These are phyloP conservation scores for Dermatemys mawii DNA, from an alignment of 2,113 vertebrate genomes.

Conservation along the genomic window DNA sequence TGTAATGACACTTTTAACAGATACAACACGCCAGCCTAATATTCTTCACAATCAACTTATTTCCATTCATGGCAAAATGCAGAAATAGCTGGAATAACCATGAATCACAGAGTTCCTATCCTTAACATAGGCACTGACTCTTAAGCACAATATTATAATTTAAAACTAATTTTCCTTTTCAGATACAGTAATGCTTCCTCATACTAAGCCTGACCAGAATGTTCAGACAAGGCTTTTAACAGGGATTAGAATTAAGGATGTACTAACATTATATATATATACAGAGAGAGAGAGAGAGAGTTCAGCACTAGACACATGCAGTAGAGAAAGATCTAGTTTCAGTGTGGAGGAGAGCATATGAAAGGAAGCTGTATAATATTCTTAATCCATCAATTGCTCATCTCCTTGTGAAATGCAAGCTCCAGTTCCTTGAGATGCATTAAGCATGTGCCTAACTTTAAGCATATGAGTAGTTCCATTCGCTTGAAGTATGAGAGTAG, in stretches of 20 bases:
- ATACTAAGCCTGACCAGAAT: not conserved
- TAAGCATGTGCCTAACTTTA: not conserved
- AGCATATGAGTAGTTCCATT: not conserved
- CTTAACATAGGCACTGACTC: not conserved
- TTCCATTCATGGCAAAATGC: not conserved
- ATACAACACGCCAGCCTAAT: not conserved
- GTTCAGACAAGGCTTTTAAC: not conserved
- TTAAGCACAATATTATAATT: not conserved
- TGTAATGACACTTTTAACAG: constrained; percentile 7
- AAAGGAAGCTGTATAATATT: not conserved
- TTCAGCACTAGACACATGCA: not conserved
- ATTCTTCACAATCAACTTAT: not conserved
- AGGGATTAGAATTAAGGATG: not conserved
- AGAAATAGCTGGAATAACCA: not conserved
- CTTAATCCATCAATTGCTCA: not conserved
- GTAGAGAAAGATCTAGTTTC: not conserved
- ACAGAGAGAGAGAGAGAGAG: not conserved
- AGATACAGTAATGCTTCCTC: not conserved
- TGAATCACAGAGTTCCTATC: not conserved
- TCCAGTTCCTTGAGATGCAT: not conserved
- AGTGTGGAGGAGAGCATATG: not conserved
- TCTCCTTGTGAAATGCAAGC: not conserved
- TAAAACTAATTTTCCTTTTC: constrained; percentile 9
- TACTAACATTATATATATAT: not conserved
- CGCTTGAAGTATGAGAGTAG: not conserved